Conservation (phyloP, 2,797 vertebrate species). For the Limosa lapponica region DNA sequence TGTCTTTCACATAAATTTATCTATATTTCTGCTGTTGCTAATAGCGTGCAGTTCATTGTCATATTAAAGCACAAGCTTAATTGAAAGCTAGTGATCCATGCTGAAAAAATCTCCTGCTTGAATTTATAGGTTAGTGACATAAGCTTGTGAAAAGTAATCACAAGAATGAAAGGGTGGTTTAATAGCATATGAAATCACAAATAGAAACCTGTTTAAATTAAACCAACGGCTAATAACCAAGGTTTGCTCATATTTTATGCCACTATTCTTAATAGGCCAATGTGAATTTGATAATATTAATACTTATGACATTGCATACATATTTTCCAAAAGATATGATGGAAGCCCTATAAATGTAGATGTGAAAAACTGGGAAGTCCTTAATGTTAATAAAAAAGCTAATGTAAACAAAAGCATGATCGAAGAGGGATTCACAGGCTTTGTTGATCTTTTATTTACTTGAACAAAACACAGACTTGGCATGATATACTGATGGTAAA, state of each 20-base stretch:
- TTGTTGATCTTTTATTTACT: background rate
- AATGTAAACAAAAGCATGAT: background rate
- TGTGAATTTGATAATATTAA: background rate
- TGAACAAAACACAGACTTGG: background rate
- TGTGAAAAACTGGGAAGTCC: background rate
- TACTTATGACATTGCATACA: background rate
- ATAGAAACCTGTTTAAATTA: background rate
- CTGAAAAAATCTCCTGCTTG: background rate
- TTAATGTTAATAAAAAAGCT: background rate
- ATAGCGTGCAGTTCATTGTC: background rate
- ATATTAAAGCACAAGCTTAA: background rate
- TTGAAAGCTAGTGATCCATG: background rate
- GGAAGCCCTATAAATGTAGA: background rate
- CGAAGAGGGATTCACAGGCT: background rate
- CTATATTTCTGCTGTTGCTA: background rate
- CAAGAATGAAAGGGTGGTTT: rapidly evolving
- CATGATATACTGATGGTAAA: background rate
- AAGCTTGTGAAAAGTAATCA: background rate
- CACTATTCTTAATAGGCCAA: background rate
- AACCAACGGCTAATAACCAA: background rate
- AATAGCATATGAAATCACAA: background rate
- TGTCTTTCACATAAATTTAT: background rate
- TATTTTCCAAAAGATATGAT: background rate
- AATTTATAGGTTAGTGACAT: background rate
- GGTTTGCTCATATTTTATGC: background rate